These are phyloP conservation scores for Octomys mimax DNA, from an alignment of 2,797 vertebrate genomes.

Conservation along the genomic window DNA sequence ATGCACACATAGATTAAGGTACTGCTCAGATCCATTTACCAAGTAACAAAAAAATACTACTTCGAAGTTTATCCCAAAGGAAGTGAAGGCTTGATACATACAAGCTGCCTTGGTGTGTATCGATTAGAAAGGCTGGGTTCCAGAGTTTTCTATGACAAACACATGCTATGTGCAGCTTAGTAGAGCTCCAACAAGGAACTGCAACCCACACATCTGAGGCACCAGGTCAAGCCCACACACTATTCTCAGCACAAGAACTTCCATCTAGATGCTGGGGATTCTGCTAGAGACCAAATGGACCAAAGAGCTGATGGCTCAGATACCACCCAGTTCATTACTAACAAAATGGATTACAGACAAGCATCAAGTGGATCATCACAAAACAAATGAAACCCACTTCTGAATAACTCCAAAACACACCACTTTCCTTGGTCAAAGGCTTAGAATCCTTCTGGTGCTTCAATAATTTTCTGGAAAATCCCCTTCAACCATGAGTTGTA, in stretches of 20 bases:
- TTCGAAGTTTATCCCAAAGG: neutral
- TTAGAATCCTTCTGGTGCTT: neutral
- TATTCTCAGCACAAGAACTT: neutral
- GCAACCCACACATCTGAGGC: neutral
- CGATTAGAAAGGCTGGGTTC: too few relatives aligned
- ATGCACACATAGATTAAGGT: neutral
- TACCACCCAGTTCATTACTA: neutral
- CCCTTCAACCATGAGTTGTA: neutral
- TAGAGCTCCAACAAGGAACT: neutral
- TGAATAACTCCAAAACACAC: neutral
- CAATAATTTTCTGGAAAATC: neutral
- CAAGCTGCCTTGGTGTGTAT: neutral
- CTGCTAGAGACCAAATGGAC: neutral
- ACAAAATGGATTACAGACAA: too few relatives aligned
- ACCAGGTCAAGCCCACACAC: too few relatives aligned
- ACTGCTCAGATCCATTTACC: neutral
- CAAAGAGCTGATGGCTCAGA: neutral
- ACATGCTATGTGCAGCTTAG: too few relatives aligned
- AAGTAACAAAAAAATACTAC: neutral
- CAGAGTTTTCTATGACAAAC: neutral
- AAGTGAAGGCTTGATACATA: neutral
- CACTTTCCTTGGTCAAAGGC: rapidly evolving
- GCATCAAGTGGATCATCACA: neutral
- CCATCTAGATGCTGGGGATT: neutral
- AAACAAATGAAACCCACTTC: neutral